A percentile compares a stretch with the other conserved stretches of the same genome.
phyloP scores from a whole-genome alignment of 2,888 invertebrate species.

The Mimachlamys varia region DNA sequence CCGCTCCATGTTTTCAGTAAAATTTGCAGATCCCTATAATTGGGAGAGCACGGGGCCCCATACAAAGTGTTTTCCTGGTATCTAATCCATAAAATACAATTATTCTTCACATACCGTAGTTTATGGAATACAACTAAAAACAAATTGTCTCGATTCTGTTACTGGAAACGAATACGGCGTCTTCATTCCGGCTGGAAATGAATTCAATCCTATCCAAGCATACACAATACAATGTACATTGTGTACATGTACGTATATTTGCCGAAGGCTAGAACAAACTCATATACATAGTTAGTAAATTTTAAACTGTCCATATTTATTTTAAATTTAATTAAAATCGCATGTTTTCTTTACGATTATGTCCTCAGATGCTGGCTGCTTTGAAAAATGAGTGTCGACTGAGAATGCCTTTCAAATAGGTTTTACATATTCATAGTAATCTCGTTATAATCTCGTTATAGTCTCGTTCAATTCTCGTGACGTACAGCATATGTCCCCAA shows the following conservation, averaged over 20 bases:
- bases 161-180: neutral
- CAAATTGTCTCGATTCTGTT: neutral
- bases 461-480: slow-evolving; percentile 34
- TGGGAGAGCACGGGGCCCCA: neutral
- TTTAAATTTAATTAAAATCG: slow-evolving; percentile 14
- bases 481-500: neutral
- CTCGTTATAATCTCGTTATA: slow-evolving; percentile 17
- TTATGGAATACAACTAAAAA: slow-evolving; percentile 10
- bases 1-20: neutral
- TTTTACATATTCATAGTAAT: slow-evolving; percentile 33
- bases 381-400: neutral
- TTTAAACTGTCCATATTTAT: neutral
- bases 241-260: neutral
- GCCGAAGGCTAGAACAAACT: too few relatives aligned
- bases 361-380: neutral
- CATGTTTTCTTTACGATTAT: neutral
- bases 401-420: slow-evolving; percentile 8
- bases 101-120: neutral
- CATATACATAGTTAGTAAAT: too few relatives aligned
- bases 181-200: neutral
- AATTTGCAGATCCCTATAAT: neutral
- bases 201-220: neutral
- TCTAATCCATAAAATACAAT: neutral
- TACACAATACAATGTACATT: neutral
- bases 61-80: neutral